A percentile compares a stretch with the other conserved stretches of the same genome.
These are phyloP conservation scores for Campopleginae sp. DNA, from an alignment of 2,888 invertebrate genomes.

Conservation along the genomic window DNA sequence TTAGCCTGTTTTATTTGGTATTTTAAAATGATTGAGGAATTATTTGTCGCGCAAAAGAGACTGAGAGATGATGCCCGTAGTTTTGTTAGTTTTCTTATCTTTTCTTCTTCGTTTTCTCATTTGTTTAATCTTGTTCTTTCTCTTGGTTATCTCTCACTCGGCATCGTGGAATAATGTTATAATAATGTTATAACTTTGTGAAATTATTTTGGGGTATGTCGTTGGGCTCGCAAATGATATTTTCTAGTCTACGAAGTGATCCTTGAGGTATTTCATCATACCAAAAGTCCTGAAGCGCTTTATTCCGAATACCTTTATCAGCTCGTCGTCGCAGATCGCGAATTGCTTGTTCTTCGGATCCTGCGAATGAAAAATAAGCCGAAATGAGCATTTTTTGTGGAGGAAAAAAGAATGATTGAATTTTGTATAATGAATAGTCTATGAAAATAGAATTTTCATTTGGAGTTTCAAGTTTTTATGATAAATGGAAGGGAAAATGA, in stretches of 20 bases:
- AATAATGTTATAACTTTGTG: conserved; percentile 68
- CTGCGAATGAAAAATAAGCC: conserved; percentile 77
- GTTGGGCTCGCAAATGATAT: conserved; percentile 51
- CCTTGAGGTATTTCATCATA: conserved; percentile 98
- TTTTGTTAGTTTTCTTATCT: conserved; percentile 11
- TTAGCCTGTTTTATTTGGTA: neutral
- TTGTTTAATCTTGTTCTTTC: conserved; percentile 32
- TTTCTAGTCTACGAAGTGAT: conserved; percentile 90
- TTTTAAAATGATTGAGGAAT: conserved; percentile 70
- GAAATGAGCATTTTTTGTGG: neutral
- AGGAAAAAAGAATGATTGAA: too few relatives aligned
- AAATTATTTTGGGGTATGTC: conserved; percentile 63
- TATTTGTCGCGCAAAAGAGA: conserved; percentile 77
- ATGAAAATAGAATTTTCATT: too few relatives aligned
- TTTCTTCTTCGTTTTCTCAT: neutral
- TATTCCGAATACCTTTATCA: conserved; percentile 95
- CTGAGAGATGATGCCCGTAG: conserved; percentile 72
- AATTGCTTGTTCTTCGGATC: conserved; percentile 98
- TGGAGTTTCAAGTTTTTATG: too few relatives aligned
- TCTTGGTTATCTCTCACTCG: conserved; percentile 22
- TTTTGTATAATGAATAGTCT: neutral
- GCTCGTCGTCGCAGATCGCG: conserved; percentile 96
- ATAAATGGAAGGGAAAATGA: neutral
- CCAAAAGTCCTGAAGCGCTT: conserved; percentile 97
- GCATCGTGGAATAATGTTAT: conserved; percentile 70